Percentiles rank a stretch among this genome's conserved stretches.
These are phyloP conservation scores for Timandra comae DNA, from an alignment of 2,888 invertebrate genomes.

Conservation along the genomic window DNA sequence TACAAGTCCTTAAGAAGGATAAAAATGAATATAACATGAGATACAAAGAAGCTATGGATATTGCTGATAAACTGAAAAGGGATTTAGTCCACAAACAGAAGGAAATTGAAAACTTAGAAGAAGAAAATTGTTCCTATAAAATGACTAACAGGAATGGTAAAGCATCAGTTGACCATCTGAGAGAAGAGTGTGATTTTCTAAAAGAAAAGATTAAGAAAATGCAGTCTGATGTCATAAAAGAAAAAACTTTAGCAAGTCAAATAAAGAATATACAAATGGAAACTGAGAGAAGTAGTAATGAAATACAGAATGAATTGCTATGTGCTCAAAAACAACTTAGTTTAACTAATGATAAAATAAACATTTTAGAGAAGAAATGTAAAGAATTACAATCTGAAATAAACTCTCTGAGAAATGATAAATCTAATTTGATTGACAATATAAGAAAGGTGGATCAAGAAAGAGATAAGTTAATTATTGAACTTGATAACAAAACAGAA, in stretches of 20 bases:
- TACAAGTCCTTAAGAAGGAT: constrained; percentile 51
- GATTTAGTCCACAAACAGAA: constrained; percentile 60
- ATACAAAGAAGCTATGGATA: constrained; percentile 54
- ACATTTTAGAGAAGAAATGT: constrained; percentile 76
- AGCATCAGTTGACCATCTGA: constrained; percentile 60
- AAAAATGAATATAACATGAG: constrained; percentile 58
- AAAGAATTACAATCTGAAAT: constrained; percentile 78
- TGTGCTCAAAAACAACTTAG: constrained; percentile 80
- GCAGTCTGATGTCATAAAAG: constrained; percentile 66
- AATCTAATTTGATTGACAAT: constrained; percentile 78
- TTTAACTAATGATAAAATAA: constrained; percentile 76
- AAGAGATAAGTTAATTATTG: constrained; percentile 80
- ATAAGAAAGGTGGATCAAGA: constrained; percentile 82
- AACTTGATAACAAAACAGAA: constrained; percentile 85
- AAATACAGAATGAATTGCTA: constrained; percentile 81
- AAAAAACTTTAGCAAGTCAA: constrained; percentile 67
- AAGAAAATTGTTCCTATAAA: constrained; percentile 67
- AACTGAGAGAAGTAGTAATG: constrained; percentile 83
- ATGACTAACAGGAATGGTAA: constrained; percentile 60
- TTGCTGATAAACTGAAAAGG: constrained; percentile 57
- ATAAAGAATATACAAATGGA: constrained; percentile 84
- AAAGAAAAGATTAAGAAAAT: constrained; percentile 64
- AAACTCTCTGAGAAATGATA: constrained; percentile 78
- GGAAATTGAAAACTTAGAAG: constrained; percentile 59
- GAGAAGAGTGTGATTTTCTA: constrained; percentile 62